Evolutionary conservation across 2,113 vertebrate species (phyloP).

Genomic region (Sinocyclocheilus anshuiensis): DNA sequence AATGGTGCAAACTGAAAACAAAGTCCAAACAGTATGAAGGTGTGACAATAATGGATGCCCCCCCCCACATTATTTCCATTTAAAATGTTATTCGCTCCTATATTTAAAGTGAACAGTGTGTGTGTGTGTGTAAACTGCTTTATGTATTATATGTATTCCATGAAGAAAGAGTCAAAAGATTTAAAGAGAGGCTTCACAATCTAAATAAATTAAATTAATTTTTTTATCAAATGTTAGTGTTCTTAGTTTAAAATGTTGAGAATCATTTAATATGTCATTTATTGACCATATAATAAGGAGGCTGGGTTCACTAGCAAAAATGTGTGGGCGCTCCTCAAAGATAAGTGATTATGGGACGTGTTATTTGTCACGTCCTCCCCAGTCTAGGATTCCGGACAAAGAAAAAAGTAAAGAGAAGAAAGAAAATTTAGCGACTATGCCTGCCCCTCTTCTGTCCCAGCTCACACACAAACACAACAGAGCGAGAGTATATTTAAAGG

Average conservation of each 20-base stretch:
- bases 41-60: no score
- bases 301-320: neutral
- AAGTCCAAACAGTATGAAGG: no score
- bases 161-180: no score
- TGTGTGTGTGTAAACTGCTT: neutral
- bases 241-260: neutral
- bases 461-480: no score
- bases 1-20: no score
- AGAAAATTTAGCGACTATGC: no score
- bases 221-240: neutral
- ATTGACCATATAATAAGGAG: neutral
- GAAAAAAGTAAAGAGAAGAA: no score
- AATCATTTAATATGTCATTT: neutral
- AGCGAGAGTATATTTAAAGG: no score
- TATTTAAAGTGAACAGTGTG: neutral
- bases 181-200: neutral
- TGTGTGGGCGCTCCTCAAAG: neutral
- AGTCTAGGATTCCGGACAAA: no score
- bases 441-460: no score
- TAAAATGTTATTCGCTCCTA: no score
- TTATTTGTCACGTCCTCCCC: neutral
- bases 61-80: no score
- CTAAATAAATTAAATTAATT: neutral
- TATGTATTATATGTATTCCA: neutral
- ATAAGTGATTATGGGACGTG: neutral